phyloP scores from a whole-genome alignment of 2,888 invertebrate genomes.

The Podabrus alpinus region DNA sequence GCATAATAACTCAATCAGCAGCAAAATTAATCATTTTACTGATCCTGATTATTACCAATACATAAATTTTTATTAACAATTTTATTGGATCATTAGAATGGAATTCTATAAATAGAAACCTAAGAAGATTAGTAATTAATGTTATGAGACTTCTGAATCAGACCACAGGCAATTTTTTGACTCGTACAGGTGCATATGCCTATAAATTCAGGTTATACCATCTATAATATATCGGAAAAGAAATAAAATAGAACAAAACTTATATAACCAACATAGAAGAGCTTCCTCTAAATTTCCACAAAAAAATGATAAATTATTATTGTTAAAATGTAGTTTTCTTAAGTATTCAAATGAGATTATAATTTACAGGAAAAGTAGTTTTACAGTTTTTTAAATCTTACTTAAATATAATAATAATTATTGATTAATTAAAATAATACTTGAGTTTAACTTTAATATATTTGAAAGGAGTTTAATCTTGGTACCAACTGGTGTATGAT shows the following conservation, averaged over 20 bases:
- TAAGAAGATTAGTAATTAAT: background rate
- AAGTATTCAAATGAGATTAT: too few species aligned
- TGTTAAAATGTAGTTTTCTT: too few species aligned
- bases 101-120: background rate
- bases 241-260: too few species aligned
- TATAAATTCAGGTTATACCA: too few species aligned
- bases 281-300: too few species aligned
- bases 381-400: too few species aligned
- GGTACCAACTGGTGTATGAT: background rate
- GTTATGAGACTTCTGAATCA: background rate
- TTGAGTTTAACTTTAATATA: background rate
- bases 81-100: background rate
- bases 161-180: background rate
- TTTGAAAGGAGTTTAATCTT: background rate
- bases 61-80: background rate
- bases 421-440: background rate
- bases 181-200: too few species aligned
- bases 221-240: too few species aligned
- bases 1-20: slow-evolving; percentile 21
- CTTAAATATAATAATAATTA: too few species aligned
- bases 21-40: slow-evolving; percentile 11
- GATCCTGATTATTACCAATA: background rate
- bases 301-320: too few species aligned
- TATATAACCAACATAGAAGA: too few species aligned
- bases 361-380: too few species aligned